These are phyloP conservation scores for Epirrhoe tristata DNA, from an alignment of 2,888 invertebrate genomes.

Conservation along the genomic window DNA sequence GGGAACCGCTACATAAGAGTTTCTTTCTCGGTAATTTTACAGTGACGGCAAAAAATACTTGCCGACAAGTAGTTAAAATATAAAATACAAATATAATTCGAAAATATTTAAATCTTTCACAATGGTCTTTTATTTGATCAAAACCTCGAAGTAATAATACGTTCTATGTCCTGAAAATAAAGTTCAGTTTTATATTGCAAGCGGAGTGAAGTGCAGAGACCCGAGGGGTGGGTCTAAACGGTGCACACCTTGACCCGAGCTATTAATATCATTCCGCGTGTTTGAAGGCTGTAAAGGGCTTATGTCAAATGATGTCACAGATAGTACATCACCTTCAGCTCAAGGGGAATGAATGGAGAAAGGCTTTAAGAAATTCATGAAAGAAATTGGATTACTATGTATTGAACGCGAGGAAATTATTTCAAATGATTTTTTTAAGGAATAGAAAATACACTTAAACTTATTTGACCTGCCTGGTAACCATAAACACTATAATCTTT, in stretches of 20 bases:
- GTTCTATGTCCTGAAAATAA: constrained; percentile 2
- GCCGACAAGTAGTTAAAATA: not conserved
- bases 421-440: not conserved
- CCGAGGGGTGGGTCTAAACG: constrained; percentile 25
- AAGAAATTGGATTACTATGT: constrained; percentile 21
- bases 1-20: not conserved
- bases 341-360: constrained; percentile 34
- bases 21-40: not conserved
- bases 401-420: not conserved
- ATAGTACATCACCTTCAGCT: constrained; percentile 38
- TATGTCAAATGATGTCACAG: constrained; percentile 38
- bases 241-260: constrained; percentile 42
- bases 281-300: constrained; percentile 40
- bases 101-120: too few species aligned
- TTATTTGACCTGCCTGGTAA: not conserved
- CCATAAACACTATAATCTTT: too few species aligned
- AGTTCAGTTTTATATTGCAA: constrained; percentile 16
- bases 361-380: constrained; percentile 17
- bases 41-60: not conserved
- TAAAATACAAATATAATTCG: too few species aligned
- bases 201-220: not conserved
- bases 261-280: constrained; percentile 42
- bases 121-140: too few species aligned
- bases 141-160: not conserved
- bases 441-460: not conserved